Percentiles rank a stretch among this genome's conserved stretches.
These are phyloP conservation scores for Balaenoptera acutorostrata DNA, from an alignment of 2,113 vertebrate genomes.

Conservation along the genomic window DNA sequence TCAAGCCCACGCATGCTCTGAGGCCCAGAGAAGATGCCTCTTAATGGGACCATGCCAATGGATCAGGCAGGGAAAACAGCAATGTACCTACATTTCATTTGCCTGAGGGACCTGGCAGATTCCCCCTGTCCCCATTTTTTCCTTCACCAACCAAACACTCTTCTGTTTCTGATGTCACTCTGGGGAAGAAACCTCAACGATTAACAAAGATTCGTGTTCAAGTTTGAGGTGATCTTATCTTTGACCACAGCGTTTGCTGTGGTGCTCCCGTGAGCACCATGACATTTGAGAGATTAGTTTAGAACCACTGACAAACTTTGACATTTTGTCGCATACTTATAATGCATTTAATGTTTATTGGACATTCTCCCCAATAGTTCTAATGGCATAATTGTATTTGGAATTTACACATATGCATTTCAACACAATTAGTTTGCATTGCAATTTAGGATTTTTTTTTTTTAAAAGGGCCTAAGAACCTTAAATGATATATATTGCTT, in stretches of 20 bases:
- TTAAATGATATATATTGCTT: not conserved
- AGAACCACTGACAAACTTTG: not conserved
- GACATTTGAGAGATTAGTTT: not conserved
- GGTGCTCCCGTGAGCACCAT: not conserved
- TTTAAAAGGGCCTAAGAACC: not conserved
- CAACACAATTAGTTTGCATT: not conserved
- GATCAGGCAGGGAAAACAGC: not conserved
- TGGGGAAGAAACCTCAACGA: not conserved
- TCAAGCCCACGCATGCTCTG: not conserved
- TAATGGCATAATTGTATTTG: not conserved
- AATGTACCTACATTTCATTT: not conserved
- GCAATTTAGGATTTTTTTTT: not conserved
- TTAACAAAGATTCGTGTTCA: not conserved
- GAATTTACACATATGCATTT: not conserved
- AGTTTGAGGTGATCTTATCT: not conserved
- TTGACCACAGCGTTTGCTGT: not conserved
- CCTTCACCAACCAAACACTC: not conserved
- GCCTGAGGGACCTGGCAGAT: not conserved
- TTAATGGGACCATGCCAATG: not conserved
- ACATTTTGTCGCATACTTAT: not conserved
- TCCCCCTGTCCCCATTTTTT: not conserved
- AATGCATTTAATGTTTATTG: not conserved
- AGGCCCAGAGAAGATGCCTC: not conserved
- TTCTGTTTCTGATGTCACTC: not conserved
- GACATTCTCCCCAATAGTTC: not conserved